A percentile compares a stretch with the other conserved stretches of the same genome.
Conservation (phyloP, 2,113 vertebrate genomes). For the Pygoscelis antarcticus region DNA sequence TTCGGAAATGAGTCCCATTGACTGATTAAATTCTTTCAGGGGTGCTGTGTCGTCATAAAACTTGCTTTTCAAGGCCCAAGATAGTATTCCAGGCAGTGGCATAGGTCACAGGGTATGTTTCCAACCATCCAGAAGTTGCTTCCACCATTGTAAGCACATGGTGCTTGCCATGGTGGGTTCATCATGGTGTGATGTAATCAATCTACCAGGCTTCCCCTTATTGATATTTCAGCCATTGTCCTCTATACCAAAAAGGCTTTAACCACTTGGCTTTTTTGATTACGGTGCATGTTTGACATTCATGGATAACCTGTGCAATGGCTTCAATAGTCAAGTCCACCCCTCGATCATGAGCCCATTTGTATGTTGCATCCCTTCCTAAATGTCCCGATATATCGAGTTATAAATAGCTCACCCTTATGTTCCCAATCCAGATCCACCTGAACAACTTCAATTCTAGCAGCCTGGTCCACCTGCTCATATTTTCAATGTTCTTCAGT, state of each 20-base stretch:
- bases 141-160: background rate
- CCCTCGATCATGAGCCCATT: background rate
- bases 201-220: background rate
- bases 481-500: background rate
- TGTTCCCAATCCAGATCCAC: background rate
- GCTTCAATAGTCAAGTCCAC: background rate
- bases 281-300: background rate
- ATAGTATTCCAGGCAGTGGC: background rate
- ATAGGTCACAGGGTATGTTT: background rate
- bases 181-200: background rate
- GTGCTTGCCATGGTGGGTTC: background rate
- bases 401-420: background rate
- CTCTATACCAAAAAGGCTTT: background rate
- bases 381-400: background rate
- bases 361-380: background rate
- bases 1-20: background rate
- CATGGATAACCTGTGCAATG: background rate
- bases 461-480: background rate
- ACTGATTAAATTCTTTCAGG: background rate
- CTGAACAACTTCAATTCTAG: background rate
- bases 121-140: background rate
- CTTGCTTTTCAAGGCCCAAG: background rate
- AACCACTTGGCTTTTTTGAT: background rate
- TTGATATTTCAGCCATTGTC: background rate
- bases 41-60: background rate